Percentiles rank a stretch among this genome's conserved stretches.
Conservation (phyloP, 1,140 invertebrate genomes). For the Caerostris darwini region DNA sequence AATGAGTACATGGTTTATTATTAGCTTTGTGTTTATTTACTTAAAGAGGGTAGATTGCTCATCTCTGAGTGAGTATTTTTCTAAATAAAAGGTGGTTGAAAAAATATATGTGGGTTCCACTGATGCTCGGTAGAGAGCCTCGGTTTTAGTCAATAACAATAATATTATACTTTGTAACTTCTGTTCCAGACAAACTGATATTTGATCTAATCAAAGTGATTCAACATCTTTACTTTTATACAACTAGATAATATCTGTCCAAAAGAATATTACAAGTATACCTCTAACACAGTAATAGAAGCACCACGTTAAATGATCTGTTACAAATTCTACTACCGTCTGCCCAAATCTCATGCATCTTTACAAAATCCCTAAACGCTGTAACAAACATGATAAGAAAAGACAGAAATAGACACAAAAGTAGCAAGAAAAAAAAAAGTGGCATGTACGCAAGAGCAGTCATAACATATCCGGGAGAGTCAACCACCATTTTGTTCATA, state of each 20-base stretch:
- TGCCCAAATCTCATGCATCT: not conserved
- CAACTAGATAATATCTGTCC: not conserved
- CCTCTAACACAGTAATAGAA: not conserved
- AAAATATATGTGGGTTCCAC: too few relatives aligned
- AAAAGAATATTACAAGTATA: not conserved
- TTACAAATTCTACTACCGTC: not conserved
- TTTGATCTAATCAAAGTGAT: too few relatives aligned
- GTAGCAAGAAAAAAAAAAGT: not conserved
- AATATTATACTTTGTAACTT: too few relatives aligned
- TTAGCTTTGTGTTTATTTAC: too few relatives aligned
- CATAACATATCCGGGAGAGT: not conserved
- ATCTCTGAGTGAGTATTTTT: too few relatives aligned
- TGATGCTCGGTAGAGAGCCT: too few relatives aligned
- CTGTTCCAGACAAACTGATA: too few relatives aligned
- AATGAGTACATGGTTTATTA: too few relatives aligned
- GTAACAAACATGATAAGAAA: not conserved
- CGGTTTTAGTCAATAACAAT: too few relatives aligned
- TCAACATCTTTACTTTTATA: too few relatives aligned
- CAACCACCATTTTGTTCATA: slow-evolving; percentile 11
- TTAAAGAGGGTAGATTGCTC: too few relatives aligned
- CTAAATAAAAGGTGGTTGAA: too few relatives aligned
- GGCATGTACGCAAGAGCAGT: not conserved
- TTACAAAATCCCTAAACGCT: not conserved
- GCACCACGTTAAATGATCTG: not conserved
- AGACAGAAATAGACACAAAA: not conserved